Evolutionary conservation across 2,797 vertebrate genomes (phyloP).

Genomic region (Chloroceryle inda): DNA sequence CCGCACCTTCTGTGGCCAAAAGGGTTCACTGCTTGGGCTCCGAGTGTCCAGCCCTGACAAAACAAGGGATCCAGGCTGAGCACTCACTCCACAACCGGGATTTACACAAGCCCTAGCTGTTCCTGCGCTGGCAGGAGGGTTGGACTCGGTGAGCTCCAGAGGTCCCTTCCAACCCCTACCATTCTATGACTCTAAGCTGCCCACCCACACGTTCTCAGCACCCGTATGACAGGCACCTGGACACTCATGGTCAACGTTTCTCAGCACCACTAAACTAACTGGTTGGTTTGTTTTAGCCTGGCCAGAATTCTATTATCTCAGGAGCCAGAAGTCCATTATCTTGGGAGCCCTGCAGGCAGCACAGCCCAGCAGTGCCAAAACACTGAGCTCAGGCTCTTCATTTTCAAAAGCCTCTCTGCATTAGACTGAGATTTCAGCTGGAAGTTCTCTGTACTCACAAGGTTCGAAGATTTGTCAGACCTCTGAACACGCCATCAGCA

Average conservation of each 20-base stretch:
- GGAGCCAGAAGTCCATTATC: neutral
- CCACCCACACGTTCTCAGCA: neutral
- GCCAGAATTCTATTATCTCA: neutral
- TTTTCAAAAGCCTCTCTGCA: neutral
- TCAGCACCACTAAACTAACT: neutral
- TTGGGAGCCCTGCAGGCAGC: neutral
- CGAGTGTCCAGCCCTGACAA: neutral
- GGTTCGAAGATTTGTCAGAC: conserved; percentile 88
- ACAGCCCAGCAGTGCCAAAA: neutral
- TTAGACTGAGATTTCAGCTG: neutral
- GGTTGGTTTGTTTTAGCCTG: neutral
- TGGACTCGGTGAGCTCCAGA: too few species aligned
- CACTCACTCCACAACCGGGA: neutral
- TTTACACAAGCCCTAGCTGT: neutral
- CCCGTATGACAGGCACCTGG: accelerated
- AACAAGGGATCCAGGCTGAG: neutral
- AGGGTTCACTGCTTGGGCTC: neutral
- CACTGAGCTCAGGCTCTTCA: neutral
- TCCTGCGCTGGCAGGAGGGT: too few species aligned
- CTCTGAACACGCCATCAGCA: conserved; percentile 92
- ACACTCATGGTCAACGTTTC: neutral
- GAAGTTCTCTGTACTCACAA: conserved; percentile 85
- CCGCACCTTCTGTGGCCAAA: neutral
- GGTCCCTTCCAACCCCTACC: too few species aligned
- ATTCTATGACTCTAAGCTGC: too few species aligned